Base-by-base conservation (phyloP, 2,888 invertebrate genomes). In the Xestia ashworthii region DNA sequence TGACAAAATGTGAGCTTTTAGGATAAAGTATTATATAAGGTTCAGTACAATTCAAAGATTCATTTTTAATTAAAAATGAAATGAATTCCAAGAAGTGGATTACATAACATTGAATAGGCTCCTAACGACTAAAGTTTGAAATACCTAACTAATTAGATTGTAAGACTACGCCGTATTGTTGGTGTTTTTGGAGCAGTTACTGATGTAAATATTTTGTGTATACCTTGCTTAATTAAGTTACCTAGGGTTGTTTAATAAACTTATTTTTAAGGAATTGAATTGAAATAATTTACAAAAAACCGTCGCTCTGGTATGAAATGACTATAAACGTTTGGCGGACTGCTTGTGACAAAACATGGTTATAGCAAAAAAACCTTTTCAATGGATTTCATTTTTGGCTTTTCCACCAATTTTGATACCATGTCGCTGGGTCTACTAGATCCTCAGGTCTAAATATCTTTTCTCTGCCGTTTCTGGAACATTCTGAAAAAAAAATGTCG, bases 81-180 rank as follows among this genome's bases (percentile, higher is more conserved):
- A 77, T 82, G 8, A 62, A 53, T 81, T 70, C 11, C 44, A 32
- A 77, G 46, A 70, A 62, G 41, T 70, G 66, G 25, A 68, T 60
- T 69, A 44, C 48, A 60, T 60, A 60, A 60, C 22, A 66, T 16
- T 53, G 66, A 81, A 82, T 71, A 19, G 32, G 19, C 50, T 58
- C 32, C 38, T 53, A 70, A 78, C 53, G 50, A 78, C 32, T 19
- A 12, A 62, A 77, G 48, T 70, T 72, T 22, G 32, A 16, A 55
- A 62, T 41, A n/a, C n/a, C n/a, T n/a, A 67, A 69, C 60, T 70
- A 81, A 82, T 72, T 70, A 70, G 41, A 38, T 77, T 76, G 60
- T n/a, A 44, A 32, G n/a, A 14, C 41, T 55, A 53, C 48, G 41
- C 22, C 16, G 32, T 50, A 14, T 70, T 53, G 32, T 69, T 82